Evolutionary conservation across 2,113 vertebrate species (phyloP), one percentile per base, ranked within the genome.

Genomic region (Toxotes jaculatrix): DNA sequence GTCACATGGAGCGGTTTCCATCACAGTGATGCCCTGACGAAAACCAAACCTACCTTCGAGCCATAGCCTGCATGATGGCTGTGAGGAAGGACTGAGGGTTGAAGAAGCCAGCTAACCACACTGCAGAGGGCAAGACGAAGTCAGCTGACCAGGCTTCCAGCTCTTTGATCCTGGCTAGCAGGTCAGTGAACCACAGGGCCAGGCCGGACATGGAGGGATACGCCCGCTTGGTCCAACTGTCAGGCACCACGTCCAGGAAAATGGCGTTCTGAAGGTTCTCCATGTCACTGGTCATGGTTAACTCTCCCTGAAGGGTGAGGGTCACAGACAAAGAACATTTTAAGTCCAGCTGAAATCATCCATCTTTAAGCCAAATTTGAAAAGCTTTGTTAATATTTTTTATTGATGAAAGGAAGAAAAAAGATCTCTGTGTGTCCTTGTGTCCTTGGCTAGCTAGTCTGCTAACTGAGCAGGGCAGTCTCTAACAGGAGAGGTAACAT

Each of bases 11-110:
- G 4, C 0, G 8, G 2, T 60, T 11, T 55, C 7, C 1, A 19
- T 32, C 17, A 71, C 19, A 55, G 16, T 12, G 0, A 66, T 23
- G 32, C 16, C 36, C 1, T 1, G 4, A 43, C 6, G 12, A 9
- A 55, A 42, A 16, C 5, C 8, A 11, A 6, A 1, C 16, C 13
- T 82, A 93, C 92, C 91, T 96, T 4, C 96, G 93, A 0, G 98
- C 97, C 42, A 90, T 95, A 1, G 95, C 95, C 92, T 99, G 98
- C 98, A 99, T 98, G 93, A 99, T 95, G 87, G 98, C 98, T 0
- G 97, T 98, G 83, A 99, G 95, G 86, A 99, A 96, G 67, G 97
- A 97, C 94, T 99, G 97, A 0, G 97, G 98, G 83, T 97, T 98
- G 90, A 99, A 99, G 92, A 99, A 96, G 6, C 98, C 98, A 0